Percentiles rank a stretch among this genome's conserved stretches.
These are phyloP conservation scores for Pyrocephalus nanus DNA, from an alignment of 2,797 vertebrate genomes.

Conservation along the genomic window DNA sequence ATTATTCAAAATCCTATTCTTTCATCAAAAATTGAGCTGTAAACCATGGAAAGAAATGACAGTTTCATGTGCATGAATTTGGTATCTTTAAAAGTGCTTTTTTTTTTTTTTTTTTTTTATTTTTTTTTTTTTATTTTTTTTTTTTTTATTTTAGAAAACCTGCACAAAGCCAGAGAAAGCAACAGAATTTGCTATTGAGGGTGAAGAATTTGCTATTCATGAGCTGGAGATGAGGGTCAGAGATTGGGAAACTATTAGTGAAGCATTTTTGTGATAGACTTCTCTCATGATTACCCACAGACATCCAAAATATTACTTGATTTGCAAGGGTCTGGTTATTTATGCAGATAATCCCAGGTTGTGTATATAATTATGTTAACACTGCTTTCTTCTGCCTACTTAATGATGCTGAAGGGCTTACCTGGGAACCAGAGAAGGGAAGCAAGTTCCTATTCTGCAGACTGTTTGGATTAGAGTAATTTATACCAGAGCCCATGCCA, in stretches of 20 bases:
- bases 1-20: slow-evolving; percentile 16
- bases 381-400: not conserved
- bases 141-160: not conserved
- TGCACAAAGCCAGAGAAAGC: not conserved
- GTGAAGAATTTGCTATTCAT: not conserved
- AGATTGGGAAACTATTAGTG: not conserved
- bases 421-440: not conserved
- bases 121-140: too few species aligned
- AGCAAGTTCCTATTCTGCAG: not conserved
- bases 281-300: not conserved
- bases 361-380: not conserved
- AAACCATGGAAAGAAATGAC: not conserved
- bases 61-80: not conserved
- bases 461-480: not conserved
- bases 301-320: not conserved
- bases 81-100: not conserved
- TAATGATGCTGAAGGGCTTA: not conserved
- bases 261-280: not conserved
- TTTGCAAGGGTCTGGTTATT: not conserved
- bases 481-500: not conserved
- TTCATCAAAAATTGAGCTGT: not conserved
- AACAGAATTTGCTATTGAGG: rapidly evolving
- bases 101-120: not conserved
- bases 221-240: not conserved
- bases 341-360: not conserved